Conservation (phyloP, 2,888 invertebrate genomes). For the Listrodromus nycthemerus region DNA sequence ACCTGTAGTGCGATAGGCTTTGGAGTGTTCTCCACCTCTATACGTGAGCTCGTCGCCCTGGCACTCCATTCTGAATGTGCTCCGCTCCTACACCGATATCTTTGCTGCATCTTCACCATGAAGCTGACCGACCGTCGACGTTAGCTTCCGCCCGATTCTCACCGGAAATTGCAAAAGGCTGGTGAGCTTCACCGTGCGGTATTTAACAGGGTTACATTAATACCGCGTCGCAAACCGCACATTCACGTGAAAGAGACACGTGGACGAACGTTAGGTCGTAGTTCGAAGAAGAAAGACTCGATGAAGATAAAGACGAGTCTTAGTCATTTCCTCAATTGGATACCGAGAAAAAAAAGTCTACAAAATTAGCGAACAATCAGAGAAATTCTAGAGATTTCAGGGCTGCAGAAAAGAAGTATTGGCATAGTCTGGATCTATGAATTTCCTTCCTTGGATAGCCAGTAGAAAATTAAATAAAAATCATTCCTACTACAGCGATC, state of each 20-base stretch:
- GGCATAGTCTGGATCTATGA: no score
- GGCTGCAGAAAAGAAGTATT: no score
- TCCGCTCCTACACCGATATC: not conserved
- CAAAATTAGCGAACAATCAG: no score
- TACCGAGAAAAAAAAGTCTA: no score
- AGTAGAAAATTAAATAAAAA: no score
- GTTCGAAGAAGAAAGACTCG: not conserved
- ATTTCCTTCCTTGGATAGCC: no score
- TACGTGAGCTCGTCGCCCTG: not conserved
- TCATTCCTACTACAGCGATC: no score
- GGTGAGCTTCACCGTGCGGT: not conserved
- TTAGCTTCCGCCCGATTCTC: not conserved
- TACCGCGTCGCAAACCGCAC: conserved; percentile 6
- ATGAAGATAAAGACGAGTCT: no score
- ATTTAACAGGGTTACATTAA: not conserved
- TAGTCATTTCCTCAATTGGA: no score
- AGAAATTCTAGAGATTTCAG: no score
- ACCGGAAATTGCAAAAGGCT: not conserved
- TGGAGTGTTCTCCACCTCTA: conserved; percentile 21
- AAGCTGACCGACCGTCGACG: not conserved
- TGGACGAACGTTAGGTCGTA: conserved; percentile 7
- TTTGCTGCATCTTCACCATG: not conserved
- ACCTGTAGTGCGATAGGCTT: conserved; percentile 63
- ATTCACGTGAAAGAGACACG: conserved; percentile 23
- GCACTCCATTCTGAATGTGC: not conserved